Conservation (phyloP, 2,797 vertebrate species). For the Hipposideros larvatus region DNA sequence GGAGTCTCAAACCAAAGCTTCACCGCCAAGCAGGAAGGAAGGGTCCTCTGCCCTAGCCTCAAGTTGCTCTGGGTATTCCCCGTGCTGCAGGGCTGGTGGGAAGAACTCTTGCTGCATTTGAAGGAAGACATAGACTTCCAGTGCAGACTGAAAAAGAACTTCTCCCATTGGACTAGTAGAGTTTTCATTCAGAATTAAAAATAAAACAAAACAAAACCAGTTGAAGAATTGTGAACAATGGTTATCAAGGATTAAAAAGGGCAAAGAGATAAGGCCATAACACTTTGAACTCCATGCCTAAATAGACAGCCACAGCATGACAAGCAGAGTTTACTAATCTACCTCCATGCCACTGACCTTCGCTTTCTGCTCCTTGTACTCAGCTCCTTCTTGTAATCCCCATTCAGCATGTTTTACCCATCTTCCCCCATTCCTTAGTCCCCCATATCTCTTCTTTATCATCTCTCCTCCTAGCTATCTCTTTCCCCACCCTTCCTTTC, state of each 20-base stretch:
- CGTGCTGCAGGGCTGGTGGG: too few species aligned
- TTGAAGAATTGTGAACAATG: background rate
- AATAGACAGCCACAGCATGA: background rate
- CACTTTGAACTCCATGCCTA: background rate
- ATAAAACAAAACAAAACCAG: background rate
- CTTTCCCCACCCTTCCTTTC: background rate
- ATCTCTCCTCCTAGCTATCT: background rate
- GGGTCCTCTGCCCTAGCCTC: too few species aligned
- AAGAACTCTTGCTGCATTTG: background rate
- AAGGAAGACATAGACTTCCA: background rate
- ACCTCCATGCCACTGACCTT: background rate
- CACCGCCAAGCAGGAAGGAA: background rate
- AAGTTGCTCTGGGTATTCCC: background rate
- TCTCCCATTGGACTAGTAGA: background rate
- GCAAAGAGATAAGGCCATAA: background rate
- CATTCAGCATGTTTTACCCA: background rate
- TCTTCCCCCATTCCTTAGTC: background rate
- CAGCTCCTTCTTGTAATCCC: background rate
- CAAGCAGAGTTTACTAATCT: background rate
- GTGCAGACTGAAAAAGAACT: background rate
- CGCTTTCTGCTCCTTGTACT: background rate
- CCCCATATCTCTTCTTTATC: background rate
- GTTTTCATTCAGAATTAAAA: background rate
- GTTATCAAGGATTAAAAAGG: constrained; percentile 40
- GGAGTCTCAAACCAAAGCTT: background rate